phyloP scores from a whole-genome alignment of 35 echinoderm and acorn worm genomes.

The Stichopus chloronotus region DNA sequence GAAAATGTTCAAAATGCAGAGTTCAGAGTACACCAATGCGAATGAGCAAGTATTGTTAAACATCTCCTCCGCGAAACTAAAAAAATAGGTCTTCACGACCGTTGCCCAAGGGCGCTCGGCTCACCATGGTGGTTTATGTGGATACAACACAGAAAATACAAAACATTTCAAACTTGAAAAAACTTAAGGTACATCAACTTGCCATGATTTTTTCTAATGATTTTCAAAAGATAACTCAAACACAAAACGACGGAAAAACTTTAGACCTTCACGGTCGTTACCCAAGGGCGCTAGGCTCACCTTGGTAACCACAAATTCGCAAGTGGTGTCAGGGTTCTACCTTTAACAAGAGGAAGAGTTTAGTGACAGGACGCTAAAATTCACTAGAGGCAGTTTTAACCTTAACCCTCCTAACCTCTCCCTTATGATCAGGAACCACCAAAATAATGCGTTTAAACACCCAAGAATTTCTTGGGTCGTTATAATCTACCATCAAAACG shows the following conservation, averaged over 20 bases:
- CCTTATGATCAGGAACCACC: no score
- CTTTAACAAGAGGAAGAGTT: constrained; percentile 41
- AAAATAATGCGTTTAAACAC: no score
- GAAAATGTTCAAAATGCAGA: background rate
- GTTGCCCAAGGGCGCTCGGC: constrained; percentile 2
- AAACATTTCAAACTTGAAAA: background rate
- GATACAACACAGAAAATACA: background rate
- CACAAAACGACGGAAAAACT: background rate
- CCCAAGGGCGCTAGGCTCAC: constrained; percentile 38
- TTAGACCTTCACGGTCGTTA: background rate
- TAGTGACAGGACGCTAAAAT: no score
- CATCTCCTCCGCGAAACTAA: background rate
- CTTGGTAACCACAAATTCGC: background rate
- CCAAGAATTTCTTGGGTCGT: no score
- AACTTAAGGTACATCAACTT: background rate
- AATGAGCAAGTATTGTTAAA: background rate
- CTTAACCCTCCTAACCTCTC: no score
- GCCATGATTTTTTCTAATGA: background rate
- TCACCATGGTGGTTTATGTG: background rate
- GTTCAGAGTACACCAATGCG: background rate
- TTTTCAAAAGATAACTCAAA: background rate
- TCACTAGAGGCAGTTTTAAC: no score
- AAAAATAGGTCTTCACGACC: constrained; percentile 9
- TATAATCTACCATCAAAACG: no score
- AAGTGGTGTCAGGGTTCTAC: background rate